Evolutionary conservation across 2,113 vertebrate species (phyloP), one percentile per base, ranked within the genome.

Genomic region (Tupaia chinensis): DNA sequence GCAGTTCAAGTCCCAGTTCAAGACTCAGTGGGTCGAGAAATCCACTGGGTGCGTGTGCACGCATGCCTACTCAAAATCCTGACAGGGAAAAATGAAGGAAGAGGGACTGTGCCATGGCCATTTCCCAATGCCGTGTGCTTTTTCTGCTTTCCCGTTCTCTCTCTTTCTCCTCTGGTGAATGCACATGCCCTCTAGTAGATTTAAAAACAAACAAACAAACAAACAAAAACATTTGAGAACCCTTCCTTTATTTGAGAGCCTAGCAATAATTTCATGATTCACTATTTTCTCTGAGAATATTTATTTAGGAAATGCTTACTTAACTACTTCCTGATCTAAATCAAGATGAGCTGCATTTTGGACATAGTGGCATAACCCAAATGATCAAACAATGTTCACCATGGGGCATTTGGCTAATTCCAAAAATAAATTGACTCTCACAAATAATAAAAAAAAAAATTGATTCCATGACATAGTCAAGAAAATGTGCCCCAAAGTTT

Each of bases 201-300:
- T 44, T 44, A 44, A 44, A 44, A 44, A 44, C 44, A 44, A 44
- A 44, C 44, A 44, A 44, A 44, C 44, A 44, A 44, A 44, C 44
- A 44, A 44, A 44, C 34, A 44, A 4, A 44, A 44, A 44, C 34
- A 9, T n/a, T 72, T 86, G 58, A 92, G 23, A 22, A 61, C 6
- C 11, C 81, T 89, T 87, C 54, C 53, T 80, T 92, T 87, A 29
- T 78, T 93, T 87, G 89, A 27, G 25, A 85, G 17, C 44, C 12
- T 19, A 89, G 60, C 2, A 92, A 68, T 68, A 72, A 25, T 44
- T 84, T 87, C 2, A 20, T 14, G 20, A 15, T 1, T 83, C 11
- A 44, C 25, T 10, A 15, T 65, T 86, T 84, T 25, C 87, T 90
- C 53, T n/a, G 53, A 13, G 8, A 76, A 70, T 81, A 27, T 0